Percentiles rank a stretch among this genome's conserved stretches.
Evolutionary conservation across 2,888 invertebrate genomes (phyloP).

Genomic region (Hirtodrosophila trivittata): DNA sequence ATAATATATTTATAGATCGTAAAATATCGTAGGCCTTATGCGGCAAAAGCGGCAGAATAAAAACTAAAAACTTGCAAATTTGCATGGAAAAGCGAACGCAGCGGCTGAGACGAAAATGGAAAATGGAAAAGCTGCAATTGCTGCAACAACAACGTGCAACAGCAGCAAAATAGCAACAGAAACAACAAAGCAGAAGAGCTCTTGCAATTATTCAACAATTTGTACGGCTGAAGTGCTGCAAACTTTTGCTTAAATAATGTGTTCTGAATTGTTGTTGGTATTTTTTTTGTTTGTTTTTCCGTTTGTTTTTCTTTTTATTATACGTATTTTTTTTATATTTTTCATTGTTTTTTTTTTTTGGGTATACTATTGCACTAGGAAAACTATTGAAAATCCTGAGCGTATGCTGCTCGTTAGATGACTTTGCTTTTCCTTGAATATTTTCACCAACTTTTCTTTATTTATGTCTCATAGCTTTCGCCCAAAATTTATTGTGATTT

Average conservation of each 20-base stretch:
- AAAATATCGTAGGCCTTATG: conserved; percentile 9
- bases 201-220: conserved; percentile 76
- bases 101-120: conserved; percentile 36
- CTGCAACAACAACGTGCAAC: conserved; percentile 8
- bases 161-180: conserved; percentile 11
- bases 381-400: too few relatives aligned
- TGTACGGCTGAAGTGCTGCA: conserved; percentile 65
- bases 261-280: conserved; percentile 33
- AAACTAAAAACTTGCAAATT: conserved; percentile 38
- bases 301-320: background rate
- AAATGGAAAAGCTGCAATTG: conserved; percentile 46
- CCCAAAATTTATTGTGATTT: too few relatives aligned
- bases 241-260: conserved; percentile 57
- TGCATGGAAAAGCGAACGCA: conserved; percentile 40
- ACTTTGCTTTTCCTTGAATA: too few relatives aligned
- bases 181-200: conserved; percentile 45
- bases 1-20: conserved; percentile 4
- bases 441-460: too few relatives aligned
- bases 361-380: too few relatives aligned
- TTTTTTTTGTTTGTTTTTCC: conserved; percentile 27
- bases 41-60: conserved; percentile 14
- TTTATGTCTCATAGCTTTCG: too few relatives aligned
- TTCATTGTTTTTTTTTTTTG: conserved; percentile 17
- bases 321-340: conserved; percentile 3
- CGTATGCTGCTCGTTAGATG: too few relatives aligned